Percentiles rank a stretch among this genome's conserved stretches.
Conservation (phyloP, 2,888 invertebrate genomes). For the Eupithecia vulgata region DNA sequence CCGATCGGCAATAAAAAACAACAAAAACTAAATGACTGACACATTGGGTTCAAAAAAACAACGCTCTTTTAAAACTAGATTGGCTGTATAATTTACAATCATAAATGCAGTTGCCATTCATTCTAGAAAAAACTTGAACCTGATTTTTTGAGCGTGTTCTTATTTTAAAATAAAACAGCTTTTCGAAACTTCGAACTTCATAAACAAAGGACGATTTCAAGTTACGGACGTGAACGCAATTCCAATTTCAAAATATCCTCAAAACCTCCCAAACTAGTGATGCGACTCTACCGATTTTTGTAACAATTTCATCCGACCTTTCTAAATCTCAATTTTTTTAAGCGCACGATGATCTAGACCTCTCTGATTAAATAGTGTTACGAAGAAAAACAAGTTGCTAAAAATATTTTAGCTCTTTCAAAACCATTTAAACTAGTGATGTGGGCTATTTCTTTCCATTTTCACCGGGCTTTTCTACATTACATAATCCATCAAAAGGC, state of each 20-base stretch:
- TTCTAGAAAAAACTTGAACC: conserved; percentile 24
- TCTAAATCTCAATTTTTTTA: background rate
- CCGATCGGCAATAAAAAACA: conserved; percentile 23
- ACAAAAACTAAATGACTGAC: conserved; percentile 28
- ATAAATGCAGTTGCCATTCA: conserved; percentile 20
- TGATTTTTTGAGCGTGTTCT: conserved; percentile 4
- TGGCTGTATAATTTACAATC: conserved; percentile 4
- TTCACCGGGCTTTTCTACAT: background rate
- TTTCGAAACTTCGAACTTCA: conserved; percentile 3
- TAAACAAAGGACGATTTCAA: background rate
- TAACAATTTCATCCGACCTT: background rate
- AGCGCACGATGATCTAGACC: background rate
- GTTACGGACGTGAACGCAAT: background rate
- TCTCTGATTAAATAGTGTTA: background rate
- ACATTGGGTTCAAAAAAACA: conserved; percentile 25
- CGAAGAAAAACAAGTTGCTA: background rate
- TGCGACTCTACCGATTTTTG: background rate
- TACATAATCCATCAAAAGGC: background rate
- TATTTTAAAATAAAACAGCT: background rate
- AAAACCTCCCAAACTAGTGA: background rate
- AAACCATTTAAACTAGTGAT: background rate
- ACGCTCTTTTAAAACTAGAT: conserved; percentile 21
- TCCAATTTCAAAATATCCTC: background rate
- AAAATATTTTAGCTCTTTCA: background rate
- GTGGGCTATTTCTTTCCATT: background rate